A percentile compares a stretch with the other conserved stretches of the same genome.
phyloP scores from a whole-genome alignment of 2,888 invertebrate genomes.

The Endomychus coccineus region DNA sequence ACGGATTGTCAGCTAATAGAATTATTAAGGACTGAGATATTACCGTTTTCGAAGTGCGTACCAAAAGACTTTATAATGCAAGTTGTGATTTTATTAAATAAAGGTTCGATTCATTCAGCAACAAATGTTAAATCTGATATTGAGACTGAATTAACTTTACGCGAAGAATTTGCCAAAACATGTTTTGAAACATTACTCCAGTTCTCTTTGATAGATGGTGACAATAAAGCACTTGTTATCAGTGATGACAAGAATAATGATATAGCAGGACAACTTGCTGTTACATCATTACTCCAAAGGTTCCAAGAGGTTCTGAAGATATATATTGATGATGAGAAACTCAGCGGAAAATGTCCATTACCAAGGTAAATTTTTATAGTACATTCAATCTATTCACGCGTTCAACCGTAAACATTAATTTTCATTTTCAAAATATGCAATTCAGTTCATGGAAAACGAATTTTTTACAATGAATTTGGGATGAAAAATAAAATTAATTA shows the following conservation, averaged over 20 bases:
- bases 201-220: constrained; percentile 79
- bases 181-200: constrained; percentile 94
- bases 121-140: constrained; percentile 61
- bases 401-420: constrained; percentile 8
- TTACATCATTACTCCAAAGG: constrained; percentile 83
- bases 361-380: too few relatives aligned
- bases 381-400: too few relatives aligned
- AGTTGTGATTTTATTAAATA: constrained; percentile 75
- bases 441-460: too few relatives aligned
- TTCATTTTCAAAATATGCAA: too few relatives aligned
- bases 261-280: constrained; percentile 70
- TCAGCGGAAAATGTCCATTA: constrained; percentile 77
- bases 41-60: constrained; percentile 70
- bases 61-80: constrained; percentile 76
- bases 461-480: too few relatives aligned
- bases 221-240: constrained; percentile 44
- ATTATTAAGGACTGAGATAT: constrained; percentile 70
- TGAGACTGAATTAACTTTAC: constrained; percentile 70
- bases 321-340: constrained; percentile 77
- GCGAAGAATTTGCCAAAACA: constrained; percentile 93
- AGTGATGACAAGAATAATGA: constrained; percentile 46
- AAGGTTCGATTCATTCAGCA: constrained; percentile 77
- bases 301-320: constrained; percentile 88
- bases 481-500: too few relatives aligned
- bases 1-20: constrained; percentile 78